phyloP scores from a whole-genome alignment of 2,797 vertebrate genomes.

The Glossophaga mutica region DNA sequence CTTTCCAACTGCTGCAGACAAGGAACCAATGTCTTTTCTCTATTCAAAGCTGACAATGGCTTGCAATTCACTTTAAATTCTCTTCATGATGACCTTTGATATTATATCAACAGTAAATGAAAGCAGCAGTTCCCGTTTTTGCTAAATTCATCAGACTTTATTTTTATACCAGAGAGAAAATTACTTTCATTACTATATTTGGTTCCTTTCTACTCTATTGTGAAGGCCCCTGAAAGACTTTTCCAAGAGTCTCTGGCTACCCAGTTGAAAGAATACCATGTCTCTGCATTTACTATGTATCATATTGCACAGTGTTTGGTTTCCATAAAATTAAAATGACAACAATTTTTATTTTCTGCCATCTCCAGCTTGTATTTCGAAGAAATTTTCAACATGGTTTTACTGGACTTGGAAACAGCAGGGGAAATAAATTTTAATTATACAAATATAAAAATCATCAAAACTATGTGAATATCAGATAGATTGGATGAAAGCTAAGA shows the following conservation, averaged over 20 bases:
- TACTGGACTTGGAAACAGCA: constrained; percentile 49
- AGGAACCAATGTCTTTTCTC: neutral
- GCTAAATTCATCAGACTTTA: neutral
- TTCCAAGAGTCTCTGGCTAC: neutral
- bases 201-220: neutral
- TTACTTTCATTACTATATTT: neutral
- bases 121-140: neutral
- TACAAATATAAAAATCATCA: constrained; percentile 67
- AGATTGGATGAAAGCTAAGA: constrained; percentile 64
- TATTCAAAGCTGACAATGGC: neutral
- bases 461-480: neutral
- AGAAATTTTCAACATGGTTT: constrained; percentile 55
- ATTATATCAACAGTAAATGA: neutral
- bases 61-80: constrained; percentile 3
- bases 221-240: neutral
- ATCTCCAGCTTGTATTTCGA: neutral
- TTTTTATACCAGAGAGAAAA: neutral
- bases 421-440: constrained; percentile 66
- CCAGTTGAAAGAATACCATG: neutral
- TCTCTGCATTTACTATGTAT: neutral
- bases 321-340: constrained; percentile 38
- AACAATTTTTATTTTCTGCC: neutral
- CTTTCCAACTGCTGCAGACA: neutral
- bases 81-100: neutral
- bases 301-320: neutral